Conservation (phyloP, 1,140 invertebrate genomes). For the Proales similis region DNA sequence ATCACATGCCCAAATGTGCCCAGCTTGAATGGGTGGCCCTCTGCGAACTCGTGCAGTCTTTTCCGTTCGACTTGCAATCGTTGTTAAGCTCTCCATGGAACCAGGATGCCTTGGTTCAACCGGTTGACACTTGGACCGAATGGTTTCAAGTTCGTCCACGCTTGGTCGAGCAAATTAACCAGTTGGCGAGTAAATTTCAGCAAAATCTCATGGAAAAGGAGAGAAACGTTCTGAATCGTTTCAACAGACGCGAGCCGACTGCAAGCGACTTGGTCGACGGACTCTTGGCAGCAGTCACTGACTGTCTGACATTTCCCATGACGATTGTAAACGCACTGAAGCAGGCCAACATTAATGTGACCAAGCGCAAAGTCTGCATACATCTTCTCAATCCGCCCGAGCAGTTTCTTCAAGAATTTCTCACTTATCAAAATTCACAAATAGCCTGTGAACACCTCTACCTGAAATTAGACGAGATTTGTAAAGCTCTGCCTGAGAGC, state of each 20-base stretch:
- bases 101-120: not conserved
- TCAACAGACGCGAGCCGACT: not conserved
- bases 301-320: slow-evolving; percentile 9
- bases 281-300: slow-evolving; percentile 17
- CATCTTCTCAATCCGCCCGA: slow-evolving; percentile 32
- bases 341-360: not conserved
- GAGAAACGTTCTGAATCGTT: not conserved
- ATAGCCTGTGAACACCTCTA: too few relatives aligned
- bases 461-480: too few relatives aligned
- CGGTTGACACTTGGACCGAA: slow-evolving; percentile 12
- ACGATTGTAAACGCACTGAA: slow-evolving; percentile 6
- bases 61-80: slow-evolving; percentile 8
- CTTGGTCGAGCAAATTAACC: slow-evolving; percentile 8
- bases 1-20: slow-evolving; percentile 19
- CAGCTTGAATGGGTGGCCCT: slow-evolving; percentile 29
- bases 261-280: slow-evolving; percentile 3
- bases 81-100: not conserved
- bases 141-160: slow-evolving; percentile 21
- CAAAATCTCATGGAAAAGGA: slow-evolving; percentile 1
- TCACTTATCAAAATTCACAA: too few relatives aligned
- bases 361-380: slow-evolving; percentile 3
- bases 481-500: too few relatives aligned
- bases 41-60: slow-evolving; percentile 11
- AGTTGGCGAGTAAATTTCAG: not conserved
- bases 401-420: slow-evolving; percentile 12